phyloP scores from a whole-genome alignment of 2,888 invertebrate genomes.

The Linhomoeus sp. region DNA sequence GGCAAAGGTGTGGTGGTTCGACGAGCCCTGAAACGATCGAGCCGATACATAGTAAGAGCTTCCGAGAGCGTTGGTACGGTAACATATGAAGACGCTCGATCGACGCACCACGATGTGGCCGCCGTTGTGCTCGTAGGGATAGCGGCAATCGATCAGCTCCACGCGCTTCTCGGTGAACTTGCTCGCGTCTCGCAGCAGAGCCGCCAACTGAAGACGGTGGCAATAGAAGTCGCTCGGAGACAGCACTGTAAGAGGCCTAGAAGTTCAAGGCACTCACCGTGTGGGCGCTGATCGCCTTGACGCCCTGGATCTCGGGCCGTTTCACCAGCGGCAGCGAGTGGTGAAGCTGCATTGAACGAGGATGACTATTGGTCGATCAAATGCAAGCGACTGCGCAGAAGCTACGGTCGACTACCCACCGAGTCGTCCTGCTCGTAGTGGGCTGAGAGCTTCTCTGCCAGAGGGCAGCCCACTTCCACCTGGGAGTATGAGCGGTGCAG shows the following conservation, averaged over 20 bases:
- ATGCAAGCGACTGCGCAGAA: too few relatives aligned
- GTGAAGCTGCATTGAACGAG: background rate
- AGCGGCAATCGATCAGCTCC: constrained; percentile 75
- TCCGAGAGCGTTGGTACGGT: too few relatives aligned
- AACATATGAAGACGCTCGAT: too few relatives aligned
- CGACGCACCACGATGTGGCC: constrained; percentile 50
- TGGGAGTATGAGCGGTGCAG: too few relatives aligned
- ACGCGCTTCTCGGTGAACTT: constrained; percentile 40
- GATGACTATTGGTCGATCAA: too few relatives aligned
- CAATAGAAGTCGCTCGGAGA: too few relatives aligned
- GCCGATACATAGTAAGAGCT: too few relatives aligned
- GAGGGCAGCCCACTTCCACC: too few relatives aligned
- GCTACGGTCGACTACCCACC: too few relatives aligned
- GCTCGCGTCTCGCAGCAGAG: constrained; percentile 34
- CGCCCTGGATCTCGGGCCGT: constrained; percentile 22
- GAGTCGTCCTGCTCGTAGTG: too few relatives aligned
- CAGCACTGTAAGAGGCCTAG: too few relatives aligned
- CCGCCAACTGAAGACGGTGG: constrained; percentile 37
- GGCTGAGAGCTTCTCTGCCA: too few relatives aligned
- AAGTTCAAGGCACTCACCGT: constrained; percentile 15
- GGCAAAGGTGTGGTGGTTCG: background rate
- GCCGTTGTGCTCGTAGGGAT: constrained; percentile 78
- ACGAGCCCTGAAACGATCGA: background rate
- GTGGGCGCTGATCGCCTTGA: constrained; percentile 25
- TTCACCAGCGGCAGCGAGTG: constrained; percentile 21